A percentile compares a stretch with the other conserved stretches of the same genome.
Conservation (phyloP, 2,888 invertebrate species). For the Calameuta filiformis region DNA sequence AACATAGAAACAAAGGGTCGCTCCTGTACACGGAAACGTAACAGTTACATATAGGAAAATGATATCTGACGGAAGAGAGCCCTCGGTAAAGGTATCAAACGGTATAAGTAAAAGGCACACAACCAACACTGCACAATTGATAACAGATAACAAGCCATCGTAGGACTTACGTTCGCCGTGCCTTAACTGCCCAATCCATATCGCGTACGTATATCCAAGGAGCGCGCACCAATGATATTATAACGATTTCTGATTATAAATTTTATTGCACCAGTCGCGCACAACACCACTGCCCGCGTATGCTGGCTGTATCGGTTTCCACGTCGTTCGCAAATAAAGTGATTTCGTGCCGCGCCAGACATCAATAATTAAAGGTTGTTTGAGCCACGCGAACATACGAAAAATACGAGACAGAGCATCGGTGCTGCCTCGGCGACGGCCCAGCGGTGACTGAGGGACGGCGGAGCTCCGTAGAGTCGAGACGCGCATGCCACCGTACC, state of each 20-base stretch:
- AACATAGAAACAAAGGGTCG: not conserved
- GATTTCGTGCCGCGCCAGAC: conserved; percentile 30
- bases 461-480: conserved; percentile 43
- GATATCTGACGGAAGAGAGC: not conserved
- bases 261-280: conserved; percentile 51
- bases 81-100: not conserved
- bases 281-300: conserved; percentile 35
- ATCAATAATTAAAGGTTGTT: conserved; percentile 12
- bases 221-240: conserved; percentile 7
- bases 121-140: not conserved
- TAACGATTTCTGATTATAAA: not conserved
- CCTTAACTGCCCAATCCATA: conserved; percentile 65
- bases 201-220: conserved; percentile 58
- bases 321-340: conserved; percentile 20
- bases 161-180: conserved; percentile 63
- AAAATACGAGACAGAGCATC: conserved; percentile 37
- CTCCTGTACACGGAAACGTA: not conserved
- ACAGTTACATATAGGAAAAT: not conserved
- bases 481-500: conserved; percentile 37
- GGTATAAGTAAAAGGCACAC: not conserved
- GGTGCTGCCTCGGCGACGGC: conserved; percentile 57
- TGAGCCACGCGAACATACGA: conserved; percentile 27
- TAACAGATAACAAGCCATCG: conserved; percentile 8
- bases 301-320: conserved; percentile 33
- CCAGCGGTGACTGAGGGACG: conserved; percentile 59